These are phyloP conservation scores for Sussaba pulchella DNA, from an alignment of 2,888 invertebrate genomes.

Conservation along the genomic window DNA sequence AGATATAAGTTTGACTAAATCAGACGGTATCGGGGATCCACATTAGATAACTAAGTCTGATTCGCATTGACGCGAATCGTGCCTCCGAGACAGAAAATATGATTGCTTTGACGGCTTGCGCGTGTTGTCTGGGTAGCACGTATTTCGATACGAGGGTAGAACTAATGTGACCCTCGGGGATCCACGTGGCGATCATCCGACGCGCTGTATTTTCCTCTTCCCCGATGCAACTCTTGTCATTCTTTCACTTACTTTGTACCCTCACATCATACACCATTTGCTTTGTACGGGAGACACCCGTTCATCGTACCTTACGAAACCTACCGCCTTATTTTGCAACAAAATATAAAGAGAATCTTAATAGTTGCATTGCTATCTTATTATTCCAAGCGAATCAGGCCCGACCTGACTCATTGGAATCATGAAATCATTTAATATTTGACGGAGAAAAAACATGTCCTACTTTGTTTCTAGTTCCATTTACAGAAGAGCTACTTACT, in stretches of 20 bases:
- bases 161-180: slow-evolving; percentile 84
- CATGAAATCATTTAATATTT: no score
- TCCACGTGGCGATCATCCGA: slow-evolving; percentile 71
- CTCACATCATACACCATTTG: slow-evolving; percentile 46
- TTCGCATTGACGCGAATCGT: slow-evolving; percentile 84
- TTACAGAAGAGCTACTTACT: no score
- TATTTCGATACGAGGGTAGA: slow-evolving; percentile 74
- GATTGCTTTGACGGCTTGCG: slow-evolving; percentile 81
- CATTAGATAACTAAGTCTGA: slow-evolving; percentile 84
- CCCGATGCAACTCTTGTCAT: slow-evolving; percentile 17
- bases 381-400: neutral
- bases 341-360: slow-evolving; percentile 1
- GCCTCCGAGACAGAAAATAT: slow-evolving; percentile 84
- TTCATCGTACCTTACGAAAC: slow-evolving; percentile 28
- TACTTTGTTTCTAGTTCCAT: no score
- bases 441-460: no score
- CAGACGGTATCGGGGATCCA: slow-evolving; percentile 82
- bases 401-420: no score
- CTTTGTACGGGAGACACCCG: slow-evolving; percentile 33
- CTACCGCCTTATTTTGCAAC: slow-evolving; percentile 28
- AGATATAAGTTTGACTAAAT: slow-evolving; percentile 78
- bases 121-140: slow-evolving; percentile 77
- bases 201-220: slow-evolving; percentile 65
- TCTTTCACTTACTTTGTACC: slow-evolving; percentile 39
- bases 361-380: neutral